Conservation (phyloP, 1,140 invertebrate species). For the Drosophila mojavensis region DNA sequence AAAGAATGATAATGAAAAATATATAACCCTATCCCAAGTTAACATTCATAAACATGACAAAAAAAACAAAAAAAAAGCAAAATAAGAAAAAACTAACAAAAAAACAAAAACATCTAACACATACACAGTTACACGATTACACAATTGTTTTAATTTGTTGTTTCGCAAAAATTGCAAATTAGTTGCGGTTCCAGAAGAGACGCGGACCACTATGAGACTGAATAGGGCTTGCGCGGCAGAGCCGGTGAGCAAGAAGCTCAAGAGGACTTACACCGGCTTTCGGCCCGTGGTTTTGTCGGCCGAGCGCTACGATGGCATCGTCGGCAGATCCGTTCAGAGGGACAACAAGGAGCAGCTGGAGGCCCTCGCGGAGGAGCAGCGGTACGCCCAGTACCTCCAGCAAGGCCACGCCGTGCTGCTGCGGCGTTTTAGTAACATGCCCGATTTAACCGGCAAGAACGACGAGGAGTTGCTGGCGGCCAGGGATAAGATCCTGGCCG, state of each 20-base stretch:
- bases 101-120: constrained; percentile 3
- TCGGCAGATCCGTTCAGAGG: constrained; percentile 36
- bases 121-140: constrained; percentile 6
- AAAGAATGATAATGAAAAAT: no score
- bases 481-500: not conserved
- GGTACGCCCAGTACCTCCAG: constrained; percentile 61
- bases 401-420: constrained; percentile 60
- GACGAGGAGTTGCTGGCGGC: constrained; percentile 6
- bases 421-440: constrained; percentile 47
- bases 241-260: constrained; percentile 6
- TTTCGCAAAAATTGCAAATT: no score
- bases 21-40: not conserved
- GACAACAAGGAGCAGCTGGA: constrained; percentile 25
- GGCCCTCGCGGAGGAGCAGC: constrained; percentile 61
- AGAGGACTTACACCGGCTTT: not conserved
- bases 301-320: constrained; percentile 45
- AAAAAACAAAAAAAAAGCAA: not conserved
- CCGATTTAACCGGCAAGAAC: not conserved
- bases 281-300: constrained; percentile 59
- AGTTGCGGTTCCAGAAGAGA: not conserved
- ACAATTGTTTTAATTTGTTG: constrained; percentile 1
- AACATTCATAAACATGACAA: not conserved
- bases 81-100: constrained; percentile 2
- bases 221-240: constrained; percentile 3
- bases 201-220: not conserved